Base-by-base conservation (phyloP, 1,140 invertebrate species). In the Eumeta japonica region DNA sequence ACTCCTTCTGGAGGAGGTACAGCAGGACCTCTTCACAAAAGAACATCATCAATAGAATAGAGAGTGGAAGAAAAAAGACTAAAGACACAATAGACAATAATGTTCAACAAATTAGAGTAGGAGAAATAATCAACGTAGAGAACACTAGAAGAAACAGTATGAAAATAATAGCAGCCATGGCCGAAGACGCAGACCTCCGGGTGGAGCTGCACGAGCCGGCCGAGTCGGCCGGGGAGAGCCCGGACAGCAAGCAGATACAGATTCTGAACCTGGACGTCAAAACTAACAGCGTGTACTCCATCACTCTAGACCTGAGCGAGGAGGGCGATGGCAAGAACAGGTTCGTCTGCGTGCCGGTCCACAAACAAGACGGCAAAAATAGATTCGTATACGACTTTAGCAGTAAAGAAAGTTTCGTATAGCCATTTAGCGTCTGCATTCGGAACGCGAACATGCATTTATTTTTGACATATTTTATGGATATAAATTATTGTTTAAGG, bases 361-460 rank as follows among this genome's bases (percentile, higher is more conserved):
- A 60, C 38, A 48, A 50, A 35, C 52, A 37, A 35, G 63, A 70
- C 39, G 62, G 46, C 37, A 62, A 58, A 52, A 70, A 62, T 61
- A 70, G 70, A 61, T 67, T 70, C 62, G 67, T 74, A 71, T 74
- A 71, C 62, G 66, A 74, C 52, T 70, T 66, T 58, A 70, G 55
- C 45, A 64, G 57, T 59, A 74, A 74, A 35, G 70, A 74, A 39
- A 74, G 70, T 65, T 74, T 74, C 48, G 70, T 74, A 32, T 73
- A 42, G n/a, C n/a, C n/a, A n/a, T n/a, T n/a, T n/a, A n/a, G n/a
- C n/a, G n/a, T n/a, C n/a, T n/a, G n/a, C n/a, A n/a, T n/a, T n/a
- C n/a, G n/a, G n/a, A n/a, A n/a, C n/a, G n/a, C n/a, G n/a, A n/a
- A n/a, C n/a, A n/a, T n/a, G n/a, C n/a, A n/a, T n/a, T n/a, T n/a